Base-by-base conservation (phyloP, 2,113 vertebrate genomes). In the Carassius auratus region DNA sequence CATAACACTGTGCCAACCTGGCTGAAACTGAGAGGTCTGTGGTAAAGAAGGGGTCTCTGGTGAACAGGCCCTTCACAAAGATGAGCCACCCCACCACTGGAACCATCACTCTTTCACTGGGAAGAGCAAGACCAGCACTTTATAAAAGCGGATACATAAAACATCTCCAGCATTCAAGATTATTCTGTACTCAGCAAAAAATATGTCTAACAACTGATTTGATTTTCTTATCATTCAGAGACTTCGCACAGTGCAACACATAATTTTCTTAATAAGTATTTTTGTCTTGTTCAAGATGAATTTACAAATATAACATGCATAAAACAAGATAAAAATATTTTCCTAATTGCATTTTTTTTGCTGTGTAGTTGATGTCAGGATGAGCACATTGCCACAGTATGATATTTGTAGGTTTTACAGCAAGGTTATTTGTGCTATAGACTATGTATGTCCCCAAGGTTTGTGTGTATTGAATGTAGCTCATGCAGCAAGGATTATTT, bases 1-100 rank as follows among this genome's bases (percentile, higher is more conserved):
- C 89, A 86, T 88, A 90, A 87, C 69, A 79, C 84, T 86, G 59
- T 21, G 21, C 48, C 30, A 74, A 83, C 81, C 85, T 88, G 88
- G 75, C 81, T 81, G 79, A 69, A 76, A 89, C 78, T 71, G 86
- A 87, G 80, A 83, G 64, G 59, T 52, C 61, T 77, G 57, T 26
- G 74, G 45, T 85, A 74, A 36, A 73, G 15, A 50, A 38, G 48
- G 42, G 64, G 5, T 79, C 33, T 75, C 83, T 89, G 52, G n/a
- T 59, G 66, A 50, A 50, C 57, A 48, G 30, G 2, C 7, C 12
- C 85, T 55, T 86, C 84, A 23, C 10, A 73, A 76, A 87, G 86
- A 87, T 83, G 83, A 83, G 55, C 78, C 7, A 21, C 66, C 52
- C n/a, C 75, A 48, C 36, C 23, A 33, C 76, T 57, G 71, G n/a